phyloP scores from a whole-genome alignment of 2,797 vertebrate species.

The Echiichthys vipera region DNA sequence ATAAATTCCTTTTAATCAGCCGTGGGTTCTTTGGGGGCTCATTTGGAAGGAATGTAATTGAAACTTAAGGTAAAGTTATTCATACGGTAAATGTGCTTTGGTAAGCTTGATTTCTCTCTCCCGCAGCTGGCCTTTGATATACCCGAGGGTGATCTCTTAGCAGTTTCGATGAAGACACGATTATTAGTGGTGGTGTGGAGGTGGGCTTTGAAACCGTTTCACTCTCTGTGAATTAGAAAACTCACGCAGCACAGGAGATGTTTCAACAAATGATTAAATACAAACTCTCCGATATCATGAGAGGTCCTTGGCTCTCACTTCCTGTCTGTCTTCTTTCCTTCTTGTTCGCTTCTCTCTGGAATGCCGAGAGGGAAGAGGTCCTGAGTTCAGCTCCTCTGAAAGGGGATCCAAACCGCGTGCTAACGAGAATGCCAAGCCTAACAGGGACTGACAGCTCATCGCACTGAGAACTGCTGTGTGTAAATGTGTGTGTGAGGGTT shows the following conservation, averaged over 20 bases:
- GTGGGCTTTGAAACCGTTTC: constrained; percentile 34
- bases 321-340: constrained; percentile 64
- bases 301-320: constrained; percentile 61
- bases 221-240: constrained; percentile 37
- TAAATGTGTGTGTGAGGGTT: constrained; percentile 51
- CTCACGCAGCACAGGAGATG: constrained; percentile 38
- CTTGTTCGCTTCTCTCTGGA: constrained; percentile 63
- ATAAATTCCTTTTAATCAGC: constrained; percentile 81
- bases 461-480: constrained; percentile 60
- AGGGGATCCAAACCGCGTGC: constrained; percentile 80
- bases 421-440: constrained; percentile 84
- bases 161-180: constrained; percentile 54
- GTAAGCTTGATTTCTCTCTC: constrained; percentile 56
- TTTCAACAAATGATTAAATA: constrained; percentile 66
- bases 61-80: constrained; percentile 76
- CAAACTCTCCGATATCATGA: constrained; percentile 55
- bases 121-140: constrained; percentile 53
- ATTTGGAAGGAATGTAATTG: constrained; percentile 80
- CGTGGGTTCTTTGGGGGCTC: constrained; percentile 61
- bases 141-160: constrained; percentile 30
- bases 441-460: constrained; percentile 81
- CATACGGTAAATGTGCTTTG: constrained; percentile 65
- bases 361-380: constrained; percentile 72
- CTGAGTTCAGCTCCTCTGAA: constrained; percentile 78
- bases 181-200: constrained; percentile 36